Percentiles rank a stretch among this genome's conserved stretches.
Evolutionary conservation across 2,888 invertebrate genomes (phyloP).

Genomic region (Apamea epomidion): DNA sequence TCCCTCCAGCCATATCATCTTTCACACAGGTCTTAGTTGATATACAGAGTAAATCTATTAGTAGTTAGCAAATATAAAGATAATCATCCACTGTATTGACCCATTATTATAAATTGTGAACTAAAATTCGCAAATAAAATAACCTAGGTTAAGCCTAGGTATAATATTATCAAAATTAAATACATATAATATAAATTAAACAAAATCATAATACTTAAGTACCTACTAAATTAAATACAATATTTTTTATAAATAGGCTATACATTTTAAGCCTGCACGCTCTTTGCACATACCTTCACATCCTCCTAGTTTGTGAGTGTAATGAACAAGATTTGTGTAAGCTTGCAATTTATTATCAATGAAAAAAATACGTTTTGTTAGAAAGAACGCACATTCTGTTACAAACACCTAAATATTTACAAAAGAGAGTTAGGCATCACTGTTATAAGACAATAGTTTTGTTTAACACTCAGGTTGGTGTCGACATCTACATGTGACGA

Average conservation of each 20-base stretch:
- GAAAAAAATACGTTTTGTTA: conserved; percentile 61
- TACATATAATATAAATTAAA: conserved; percentile 23
- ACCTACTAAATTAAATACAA: conserved; percentile 34
- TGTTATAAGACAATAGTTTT: conserved; percentile 60
- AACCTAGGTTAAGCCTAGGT: conserved; percentile 3
- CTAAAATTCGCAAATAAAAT: conserved; percentile 35
- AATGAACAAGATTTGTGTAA: conserved; percentile 71
- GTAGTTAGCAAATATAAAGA: conserved; percentile 47
- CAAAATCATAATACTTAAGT: conserved; percentile 2
- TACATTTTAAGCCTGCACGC: conserved; percentile 57
- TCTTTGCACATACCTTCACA: conserved; percentile 64
- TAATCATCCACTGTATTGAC: conserved; percentile 32
- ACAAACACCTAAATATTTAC: conserved; percentile 61
- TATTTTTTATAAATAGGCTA: conserved; percentile 43
- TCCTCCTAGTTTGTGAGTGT: conserved; percentile 62
- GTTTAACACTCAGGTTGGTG: conserved; percentile 66
- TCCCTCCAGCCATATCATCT: neutral
- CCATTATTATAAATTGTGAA: conserved; percentile 11
- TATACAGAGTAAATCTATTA: conserved; percentile 41
- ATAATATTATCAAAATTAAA: conserved; percentile 25
- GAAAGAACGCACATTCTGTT: conserved; percentile 55
- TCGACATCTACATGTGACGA: conserved; percentile 72
- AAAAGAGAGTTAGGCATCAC: conserved; percentile 66
- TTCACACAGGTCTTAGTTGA: conserved; percentile 11
- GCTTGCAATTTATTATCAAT: conserved; percentile 66